Evolutionary conservation across 2,113 vertebrate genomes (phyloP), one percentile per base, ranked within the genome.

Genomic region (Rafetus swinhoei): DNA sequence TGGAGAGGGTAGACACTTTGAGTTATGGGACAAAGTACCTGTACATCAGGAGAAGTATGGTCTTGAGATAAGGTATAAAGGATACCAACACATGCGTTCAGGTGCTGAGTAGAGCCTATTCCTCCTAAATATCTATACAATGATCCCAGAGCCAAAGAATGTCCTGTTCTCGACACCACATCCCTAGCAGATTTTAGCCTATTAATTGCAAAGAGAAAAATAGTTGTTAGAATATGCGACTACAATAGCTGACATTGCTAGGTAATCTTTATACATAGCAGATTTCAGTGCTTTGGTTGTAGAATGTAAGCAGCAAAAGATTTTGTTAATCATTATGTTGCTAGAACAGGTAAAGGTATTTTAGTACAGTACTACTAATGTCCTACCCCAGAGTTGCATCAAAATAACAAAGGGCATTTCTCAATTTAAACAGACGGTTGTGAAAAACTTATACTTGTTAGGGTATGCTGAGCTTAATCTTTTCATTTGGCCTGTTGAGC

Each of bases 21-120:
- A 92, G 60, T 2, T 81, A 90, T 84, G 57, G 95, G 24, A 79
- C 39, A 87, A 92, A 65, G 45, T 97, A 99, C 99, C 98, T 99
- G 99, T 84, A 99, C 99, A 95, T 99, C 99, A n/a, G 99, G 99
- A 65, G 99, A 99, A 93, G 99, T 99, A 93, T 94, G 99, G 96
- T 99, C 99, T 97, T 99, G 99, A 97, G 99, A 99, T 85, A 99
- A 98, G 85, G 99, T 99, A 97, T 98, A 99, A 85, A 99, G 98
- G 90, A 99, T 98, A 59, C 99, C 98, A 95, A 99, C 97, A 91
- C 98, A 99, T 72, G 99, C 98, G 95, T 97, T 98, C 87, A 99
- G 97, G 96, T 99, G 99, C 57, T 99, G 99, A 94, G 97, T 92
- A n/a, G 99, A 99, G 95, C 97, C 86, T 96, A 99, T 98, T 79